Percentiles rank a stretch among this genome's conserved stretches.
phyloP scores from a whole-genome alignment of 2,797 vertebrate genomes.

The Characodon lateralis region DNA sequence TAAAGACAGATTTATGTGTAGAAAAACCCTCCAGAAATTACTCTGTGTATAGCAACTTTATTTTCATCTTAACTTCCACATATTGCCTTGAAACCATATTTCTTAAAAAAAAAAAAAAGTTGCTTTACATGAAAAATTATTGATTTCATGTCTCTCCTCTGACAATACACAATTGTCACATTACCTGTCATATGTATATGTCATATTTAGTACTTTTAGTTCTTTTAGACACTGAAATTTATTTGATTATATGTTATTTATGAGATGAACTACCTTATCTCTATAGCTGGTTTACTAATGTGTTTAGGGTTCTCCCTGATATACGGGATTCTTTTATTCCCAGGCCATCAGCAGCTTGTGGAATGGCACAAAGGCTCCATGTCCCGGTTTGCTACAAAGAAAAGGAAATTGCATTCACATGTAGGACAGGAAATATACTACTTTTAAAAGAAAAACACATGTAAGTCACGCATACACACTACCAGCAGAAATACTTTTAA shows the following conservation, averaged over 20 bases:
- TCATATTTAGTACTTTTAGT: neutral
- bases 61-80: neutral
- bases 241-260: constrained; percentile 18
- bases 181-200: neutral
- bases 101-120: neutral
- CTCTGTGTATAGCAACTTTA: neutral
- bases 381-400: constrained; percentile 73
- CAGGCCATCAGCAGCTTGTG: constrained; percentile 82
- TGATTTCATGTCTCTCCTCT: neutral
- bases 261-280: constrained; percentile 1
- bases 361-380: constrained; percentile 78
- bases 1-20: neutral
- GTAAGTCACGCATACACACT: neutral
- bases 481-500: neutral
- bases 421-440: neutral
- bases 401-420: constrained; percentile 11
- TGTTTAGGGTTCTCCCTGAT: neutral
- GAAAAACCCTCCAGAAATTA: neutral
- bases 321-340: constrained; percentile 64
- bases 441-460: neutral
- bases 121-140: neutral
- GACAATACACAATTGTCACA: neutral
- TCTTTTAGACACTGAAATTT: constrained; percentile 5
- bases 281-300: constrained; percentile 4
- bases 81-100: neutral